Conservation (phyloP, 1,140 invertebrate species). For the Mercenaria mercenaria region DNA sequence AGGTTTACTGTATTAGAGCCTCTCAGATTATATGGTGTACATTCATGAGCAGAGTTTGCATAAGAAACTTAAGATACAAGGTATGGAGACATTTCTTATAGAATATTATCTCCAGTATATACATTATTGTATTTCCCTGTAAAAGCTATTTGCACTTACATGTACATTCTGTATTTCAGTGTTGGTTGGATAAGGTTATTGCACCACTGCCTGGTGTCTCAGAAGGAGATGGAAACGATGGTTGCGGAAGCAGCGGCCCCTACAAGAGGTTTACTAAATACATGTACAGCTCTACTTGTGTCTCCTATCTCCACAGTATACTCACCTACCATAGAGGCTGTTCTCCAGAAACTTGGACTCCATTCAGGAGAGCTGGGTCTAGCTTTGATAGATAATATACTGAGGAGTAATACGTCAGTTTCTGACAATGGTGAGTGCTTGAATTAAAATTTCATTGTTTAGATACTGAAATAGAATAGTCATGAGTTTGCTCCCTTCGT, state of each 20-base stretch:
- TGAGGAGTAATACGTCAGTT: slow-evolving; percentile 76
- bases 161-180: too few relatives aligned
- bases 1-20: too few relatives aligned
- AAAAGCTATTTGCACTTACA: too few relatives aligned
- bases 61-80: too few relatives aligned
- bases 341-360: slow-evolving; percentile 85
- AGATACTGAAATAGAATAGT: too few relatives aligned
- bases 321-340: slow-evolving; percentile 84
- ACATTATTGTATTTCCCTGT: too few relatives aligned
- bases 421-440: slow-evolving; percentile 66
- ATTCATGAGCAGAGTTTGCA: too few relatives aligned
- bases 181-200: slow-evolving; percentile 90
- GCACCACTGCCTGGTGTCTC: slow-evolving; percentile 89
- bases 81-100: too few relatives aligned
- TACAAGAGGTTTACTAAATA: slow-evolving; percentile 90
- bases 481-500: too few relatives aligned
- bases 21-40: too few relatives aligned
- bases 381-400: slow-evolving; percentile 84
- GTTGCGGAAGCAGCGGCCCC: slow-evolving; percentile 88
- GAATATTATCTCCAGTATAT: too few relatives aligned
- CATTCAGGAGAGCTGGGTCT: slow-evolving; percentile 85
- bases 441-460: too few relatives aligned
- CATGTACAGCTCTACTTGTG: slow-evolving; percentile 91
- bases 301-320: slow-evolving; percentile 88
- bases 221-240: slow-evolving; percentile 82